Percentiles rank a stretch among this genome's conserved stretches.
phyloP scores from a whole-genome alignment of 1,140 invertebrate species.

The Mizuhopecten yessoensis region DNA sequence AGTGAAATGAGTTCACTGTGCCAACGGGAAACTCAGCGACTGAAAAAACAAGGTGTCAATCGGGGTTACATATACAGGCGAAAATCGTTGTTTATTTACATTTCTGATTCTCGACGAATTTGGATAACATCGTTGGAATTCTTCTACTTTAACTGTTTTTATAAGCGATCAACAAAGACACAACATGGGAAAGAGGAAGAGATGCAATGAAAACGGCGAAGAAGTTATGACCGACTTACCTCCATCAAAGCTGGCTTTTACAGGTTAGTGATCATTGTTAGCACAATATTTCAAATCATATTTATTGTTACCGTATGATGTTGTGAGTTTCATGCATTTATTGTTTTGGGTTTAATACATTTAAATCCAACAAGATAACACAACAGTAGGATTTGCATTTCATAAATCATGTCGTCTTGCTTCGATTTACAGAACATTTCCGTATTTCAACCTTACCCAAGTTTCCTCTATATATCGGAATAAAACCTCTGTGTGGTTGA shows the following conservation, averaged over 20 bases:
- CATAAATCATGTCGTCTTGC: too few species aligned
- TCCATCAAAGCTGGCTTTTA: not conserved
- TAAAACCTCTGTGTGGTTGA: too few species aligned
- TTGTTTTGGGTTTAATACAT: too few species aligned
- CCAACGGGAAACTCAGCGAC: not conserved
- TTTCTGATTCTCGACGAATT: not conserved
- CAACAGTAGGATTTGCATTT: too few species aligned
- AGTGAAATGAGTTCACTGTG: slow-evolving; percentile 23
- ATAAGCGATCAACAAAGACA: not conserved
- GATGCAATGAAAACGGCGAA: not conserved
- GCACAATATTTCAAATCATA: not conserved
- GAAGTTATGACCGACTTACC: not conserved
- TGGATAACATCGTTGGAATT: slow-evolving; percentile 4
- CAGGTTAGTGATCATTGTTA: not conserved
- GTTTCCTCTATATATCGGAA: too few species aligned
- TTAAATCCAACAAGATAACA: too few species aligned
- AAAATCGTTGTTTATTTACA: not conserved
- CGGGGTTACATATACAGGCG: not conserved
- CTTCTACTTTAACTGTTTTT: not conserved
- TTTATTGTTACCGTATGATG: not conserved
- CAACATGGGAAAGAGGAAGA: slow-evolving; percentile 2
- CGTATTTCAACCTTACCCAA: too few species aligned
- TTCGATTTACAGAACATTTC: too few species aligned
- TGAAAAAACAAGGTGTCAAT: not conserved
- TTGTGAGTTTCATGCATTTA: too few species aligned